These are phyloP conservation scores for Malaclemys terrapin DNA, from an alignment of 2,113 vertebrate genomes.

Conservation along the genomic window DNA sequence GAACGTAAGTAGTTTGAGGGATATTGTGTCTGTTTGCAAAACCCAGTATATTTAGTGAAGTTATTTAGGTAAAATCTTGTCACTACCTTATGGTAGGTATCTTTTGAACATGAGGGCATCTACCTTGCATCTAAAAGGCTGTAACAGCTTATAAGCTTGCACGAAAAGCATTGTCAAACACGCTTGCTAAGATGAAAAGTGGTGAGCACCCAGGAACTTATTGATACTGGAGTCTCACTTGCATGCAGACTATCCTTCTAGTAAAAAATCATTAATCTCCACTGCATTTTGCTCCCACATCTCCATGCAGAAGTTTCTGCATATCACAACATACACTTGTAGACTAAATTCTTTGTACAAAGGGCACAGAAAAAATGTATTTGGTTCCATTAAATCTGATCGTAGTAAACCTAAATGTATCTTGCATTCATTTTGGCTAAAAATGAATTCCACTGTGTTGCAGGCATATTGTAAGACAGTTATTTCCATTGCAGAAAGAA, in stretches of 20 bases:
- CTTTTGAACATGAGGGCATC: neutral
- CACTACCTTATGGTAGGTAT: neutral
- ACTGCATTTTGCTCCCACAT: neutral
- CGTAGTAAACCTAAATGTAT: neutral
- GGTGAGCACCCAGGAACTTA: neutral
- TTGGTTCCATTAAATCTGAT: neutral
- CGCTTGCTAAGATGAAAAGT: neutral
- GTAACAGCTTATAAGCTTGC: neutral
- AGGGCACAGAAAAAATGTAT: neutral
- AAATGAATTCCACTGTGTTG: neutral
- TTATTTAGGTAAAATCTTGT: neutral
- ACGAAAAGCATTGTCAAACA: neutral
- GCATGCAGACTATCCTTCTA: neutral
- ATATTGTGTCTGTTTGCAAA: neutral
- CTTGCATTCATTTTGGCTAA: neutral
- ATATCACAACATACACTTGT: neutral
- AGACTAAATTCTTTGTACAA: neutral
- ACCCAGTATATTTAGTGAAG: neutral
- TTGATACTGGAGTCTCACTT: neutral
- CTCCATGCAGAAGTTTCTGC: neutral
- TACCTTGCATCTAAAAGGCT: accelerated
- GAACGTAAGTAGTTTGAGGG: neutral
- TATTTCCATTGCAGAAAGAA: neutral
- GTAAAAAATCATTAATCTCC: neutral
- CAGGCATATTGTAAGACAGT: neutral